These are phyloP conservation scores for Leptopilina clavipes DNA, from an alignment of 1,140 invertebrate genomes.

Conservation along the genomic window DNA sequence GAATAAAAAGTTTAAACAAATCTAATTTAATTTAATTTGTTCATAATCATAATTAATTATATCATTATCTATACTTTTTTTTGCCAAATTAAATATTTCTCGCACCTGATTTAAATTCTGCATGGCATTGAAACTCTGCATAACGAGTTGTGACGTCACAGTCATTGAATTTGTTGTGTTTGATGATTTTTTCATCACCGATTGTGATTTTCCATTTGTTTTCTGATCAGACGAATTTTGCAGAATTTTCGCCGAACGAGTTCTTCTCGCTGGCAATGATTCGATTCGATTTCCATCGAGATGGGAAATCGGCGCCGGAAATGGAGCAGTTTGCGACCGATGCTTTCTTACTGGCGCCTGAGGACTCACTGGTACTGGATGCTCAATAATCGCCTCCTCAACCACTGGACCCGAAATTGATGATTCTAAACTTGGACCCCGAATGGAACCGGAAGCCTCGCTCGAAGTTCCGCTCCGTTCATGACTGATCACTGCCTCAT, in stretches of 20 bases:
- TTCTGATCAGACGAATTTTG: not conserved
- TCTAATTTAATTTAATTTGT: too few species aligned
- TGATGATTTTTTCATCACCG: conserved; percentile 28
- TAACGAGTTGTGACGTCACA: conserved; percentile 62
- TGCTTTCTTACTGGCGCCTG: conserved; percentile 61
- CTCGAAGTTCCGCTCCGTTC: conserved; percentile 16
- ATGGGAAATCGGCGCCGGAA: conserved; percentile 49
- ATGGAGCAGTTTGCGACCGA: conserved; percentile 58
- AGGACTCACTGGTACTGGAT: conserved; percentile 53
- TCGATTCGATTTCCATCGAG: conserved; percentile 52
- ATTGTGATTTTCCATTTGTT: not conserved
- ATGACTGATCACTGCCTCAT: conserved; percentile 16
- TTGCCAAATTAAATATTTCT: too few species aligned
- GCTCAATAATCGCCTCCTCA: conserved; percentile 26
- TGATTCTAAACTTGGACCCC: conserved; percentile 16
- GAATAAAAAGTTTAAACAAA: too few species aligned
- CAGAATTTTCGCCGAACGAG: conserved; percentile 41
- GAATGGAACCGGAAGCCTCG: conserved; percentile 18
- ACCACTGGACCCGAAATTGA: conserved; percentile 1
- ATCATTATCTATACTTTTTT: too few species aligned
- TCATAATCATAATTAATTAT: too few species aligned
- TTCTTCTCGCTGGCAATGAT: conserved; percentile 47
- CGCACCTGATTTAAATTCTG: conserved; percentile 59
- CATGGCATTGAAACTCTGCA: conserved; percentile 66
- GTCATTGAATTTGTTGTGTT: conserved; percentile 54